Evolutionary conservation across 2,888 invertebrate species (phyloP).

Genomic region (Julus scandinavius): DNA sequence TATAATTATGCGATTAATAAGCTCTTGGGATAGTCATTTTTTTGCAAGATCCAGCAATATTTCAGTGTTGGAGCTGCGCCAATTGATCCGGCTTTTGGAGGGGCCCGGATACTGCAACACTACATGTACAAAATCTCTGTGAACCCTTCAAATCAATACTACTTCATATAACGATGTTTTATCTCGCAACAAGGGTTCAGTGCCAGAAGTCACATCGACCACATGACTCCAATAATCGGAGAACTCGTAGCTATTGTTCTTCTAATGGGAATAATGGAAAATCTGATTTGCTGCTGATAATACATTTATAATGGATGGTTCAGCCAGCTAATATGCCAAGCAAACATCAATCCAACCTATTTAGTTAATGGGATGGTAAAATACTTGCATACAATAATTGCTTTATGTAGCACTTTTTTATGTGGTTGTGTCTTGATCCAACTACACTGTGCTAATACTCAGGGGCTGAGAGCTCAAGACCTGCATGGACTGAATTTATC

Average conservation of each 20-base stretch:
- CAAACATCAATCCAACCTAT: neutral
- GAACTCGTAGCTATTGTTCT: neutral
- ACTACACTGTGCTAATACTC: neutral
- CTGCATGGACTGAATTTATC: no score
- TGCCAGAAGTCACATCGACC: neutral
- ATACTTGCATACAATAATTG: neutral
- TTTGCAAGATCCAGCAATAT: no score
- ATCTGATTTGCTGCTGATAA: slow-evolving; percentile 28
- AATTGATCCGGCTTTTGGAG: neutral
- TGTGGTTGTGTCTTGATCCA: neutral
- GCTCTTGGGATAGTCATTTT: no score
- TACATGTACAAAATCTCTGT: neutral
- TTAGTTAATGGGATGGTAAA: neutral
- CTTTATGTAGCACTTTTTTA: no score
- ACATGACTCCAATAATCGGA: neutral
- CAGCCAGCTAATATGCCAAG: neutral
- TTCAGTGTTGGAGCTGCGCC: neutral
- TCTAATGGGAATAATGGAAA: neutral
- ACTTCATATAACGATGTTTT: neutral
- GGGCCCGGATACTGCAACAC: neutral
- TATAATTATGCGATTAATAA: no score
- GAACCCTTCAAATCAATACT: neutral
- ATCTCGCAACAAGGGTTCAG: neutral
- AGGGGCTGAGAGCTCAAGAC: no score
- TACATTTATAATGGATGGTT: neutral